Evolutionary conservation across 2,113 vertebrate genomes (phyloP).

Genomic region (Lates calcarifer): DNA sequence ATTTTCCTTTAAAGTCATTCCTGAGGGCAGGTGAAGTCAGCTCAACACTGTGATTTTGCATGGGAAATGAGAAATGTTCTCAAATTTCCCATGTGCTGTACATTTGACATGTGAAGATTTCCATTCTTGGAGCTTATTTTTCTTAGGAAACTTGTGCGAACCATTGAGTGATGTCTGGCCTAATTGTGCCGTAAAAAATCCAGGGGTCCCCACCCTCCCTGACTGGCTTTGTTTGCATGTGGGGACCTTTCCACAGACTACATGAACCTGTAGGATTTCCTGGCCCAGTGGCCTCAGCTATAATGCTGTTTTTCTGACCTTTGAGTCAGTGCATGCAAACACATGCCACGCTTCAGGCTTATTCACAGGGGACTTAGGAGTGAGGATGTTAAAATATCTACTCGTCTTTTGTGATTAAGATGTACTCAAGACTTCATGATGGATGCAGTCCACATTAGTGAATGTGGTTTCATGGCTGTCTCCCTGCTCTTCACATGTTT

Average conservation of each 20-base stretch:
- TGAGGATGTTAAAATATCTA: background rate
- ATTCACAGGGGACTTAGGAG: background rate
- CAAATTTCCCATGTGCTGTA: background rate
- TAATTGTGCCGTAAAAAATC: conserved; percentile 37
- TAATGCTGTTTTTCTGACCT: conserved; percentile 63
- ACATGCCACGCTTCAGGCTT: background rate
- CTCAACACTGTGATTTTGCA: background rate
- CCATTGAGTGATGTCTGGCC: conserved; percentile 21
- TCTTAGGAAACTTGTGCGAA: conserved; percentile 20
- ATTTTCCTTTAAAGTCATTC: background rate
- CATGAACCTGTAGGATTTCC: conserved; percentile 68
- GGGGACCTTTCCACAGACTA: conserved; percentile 27
- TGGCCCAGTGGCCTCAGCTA: conserved; percentile 63
- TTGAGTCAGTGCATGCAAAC: conserved; percentile 30
- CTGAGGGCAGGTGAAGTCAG: background rate
- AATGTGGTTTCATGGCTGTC: background rate
- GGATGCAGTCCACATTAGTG: conserved; percentile 3
- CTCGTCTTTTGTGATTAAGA: background rate
- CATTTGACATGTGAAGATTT: conserved; percentile 21
- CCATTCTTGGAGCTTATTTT: conserved; percentile 39
- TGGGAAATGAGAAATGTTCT: background rate
- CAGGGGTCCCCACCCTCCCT: background rate
- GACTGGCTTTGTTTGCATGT: conserved; percentile 49
- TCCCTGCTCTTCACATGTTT: conserved; percentile 28
- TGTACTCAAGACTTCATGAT: background rate